Evolutionary conservation across 2,888 invertebrate species (phyloP).

Genomic region (Diachrysia chrysitis): DNA sequence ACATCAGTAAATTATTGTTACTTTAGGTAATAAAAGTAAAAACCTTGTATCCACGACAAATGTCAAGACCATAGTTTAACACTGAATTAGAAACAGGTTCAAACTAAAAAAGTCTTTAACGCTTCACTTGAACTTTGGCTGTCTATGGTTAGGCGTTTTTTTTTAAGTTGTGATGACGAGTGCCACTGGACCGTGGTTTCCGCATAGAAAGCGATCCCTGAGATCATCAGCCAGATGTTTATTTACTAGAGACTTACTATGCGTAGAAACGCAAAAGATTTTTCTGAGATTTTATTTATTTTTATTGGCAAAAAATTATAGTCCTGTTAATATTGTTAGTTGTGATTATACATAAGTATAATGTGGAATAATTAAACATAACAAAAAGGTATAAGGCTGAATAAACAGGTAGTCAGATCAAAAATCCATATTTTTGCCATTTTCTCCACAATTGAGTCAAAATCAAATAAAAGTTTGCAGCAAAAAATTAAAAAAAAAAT

Average conservation of each 20-base stretch:
- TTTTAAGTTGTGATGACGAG: slow-evolving; percentile 63
- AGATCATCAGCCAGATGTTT: slow-evolving; percentile 51
- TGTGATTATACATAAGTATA: too few species aligned
- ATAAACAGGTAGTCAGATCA: neutral
- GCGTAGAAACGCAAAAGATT: too few species aligned
- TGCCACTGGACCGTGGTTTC: slow-evolving; percentile 67
- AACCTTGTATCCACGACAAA: slow-evolving; percentile 39
- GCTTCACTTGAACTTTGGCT: slow-evolving; percentile 59
- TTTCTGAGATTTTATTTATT: too few species aligned
- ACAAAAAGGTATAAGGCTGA: neutral
- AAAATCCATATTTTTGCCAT: slow-evolving; percentile 14
- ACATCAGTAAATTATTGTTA: neutral
- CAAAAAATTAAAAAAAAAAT: slow-evolving; percentile 27
- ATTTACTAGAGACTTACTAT: slow-evolving; percentile 21
- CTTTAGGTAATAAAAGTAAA: neutral
- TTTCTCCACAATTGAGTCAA: slow-evolving; percentile 33
- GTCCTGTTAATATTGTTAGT: too few species aligned
- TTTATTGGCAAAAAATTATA: too few species aligned
- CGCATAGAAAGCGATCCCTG: slow-evolving; percentile 64
- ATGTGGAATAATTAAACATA: neutral
- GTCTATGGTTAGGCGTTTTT: slow-evolving; percentile 63
- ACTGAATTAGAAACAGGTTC: slow-evolving; percentile 48
- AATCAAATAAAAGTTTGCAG: slow-evolving; percentile 19
- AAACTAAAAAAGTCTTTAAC: slow-evolving; percentile 45
- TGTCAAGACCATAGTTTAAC: slow-evolving; percentile 43